These are phyloP conservation scores for Chaitophorus viminalis DNA, from an alignment of 2,888 invertebrate genomes.

Conservation along the genomic window DNA sequence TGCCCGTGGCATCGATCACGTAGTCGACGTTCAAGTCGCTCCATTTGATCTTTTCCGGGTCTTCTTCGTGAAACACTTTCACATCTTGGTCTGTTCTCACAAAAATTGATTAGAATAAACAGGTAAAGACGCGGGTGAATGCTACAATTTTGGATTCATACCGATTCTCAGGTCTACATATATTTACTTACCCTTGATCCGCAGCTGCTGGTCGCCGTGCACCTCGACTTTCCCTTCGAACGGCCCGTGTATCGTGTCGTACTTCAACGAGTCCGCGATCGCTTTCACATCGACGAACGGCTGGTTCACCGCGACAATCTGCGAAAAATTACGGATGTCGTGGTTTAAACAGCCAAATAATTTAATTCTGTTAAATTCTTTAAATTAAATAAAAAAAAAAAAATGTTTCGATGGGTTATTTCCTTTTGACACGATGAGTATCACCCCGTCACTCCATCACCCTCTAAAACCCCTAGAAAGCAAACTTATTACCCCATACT, in stretches of 20 bases:
- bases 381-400: no score
- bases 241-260: constrained; percentile 86
- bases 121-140: no score
- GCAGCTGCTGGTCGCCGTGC: constrained; percentile 27
- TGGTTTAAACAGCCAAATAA: no score
- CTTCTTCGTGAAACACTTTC: constrained; percentile 67
- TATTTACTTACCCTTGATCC: constrained; percentile 56
- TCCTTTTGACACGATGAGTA: no score
- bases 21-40: constrained; percentile 73
- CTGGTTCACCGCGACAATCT: constrained; percentile 82
- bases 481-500: no score
- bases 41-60: constrained; percentile 76
- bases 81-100: constrained; percentile 67
- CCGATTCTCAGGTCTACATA: neutral
- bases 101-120: no score
- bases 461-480: no score
- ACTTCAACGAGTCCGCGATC: constrained; percentile 88
- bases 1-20: constrained; percentile 80
- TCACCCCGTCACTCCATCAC: no score
- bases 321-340: no score
- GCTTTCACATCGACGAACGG: constrained; percentile 83
- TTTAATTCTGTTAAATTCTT: no score
- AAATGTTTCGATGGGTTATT: no score
- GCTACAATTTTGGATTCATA: no score
- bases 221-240: constrained; percentile 65